A percentile compares a stretch with the other conserved stretches of the same genome.
These are phyloP conservation scores for Abscondita cerata DNA, from an alignment of 2,888 invertebrate species.

Conservation along the genomic window DNA sequence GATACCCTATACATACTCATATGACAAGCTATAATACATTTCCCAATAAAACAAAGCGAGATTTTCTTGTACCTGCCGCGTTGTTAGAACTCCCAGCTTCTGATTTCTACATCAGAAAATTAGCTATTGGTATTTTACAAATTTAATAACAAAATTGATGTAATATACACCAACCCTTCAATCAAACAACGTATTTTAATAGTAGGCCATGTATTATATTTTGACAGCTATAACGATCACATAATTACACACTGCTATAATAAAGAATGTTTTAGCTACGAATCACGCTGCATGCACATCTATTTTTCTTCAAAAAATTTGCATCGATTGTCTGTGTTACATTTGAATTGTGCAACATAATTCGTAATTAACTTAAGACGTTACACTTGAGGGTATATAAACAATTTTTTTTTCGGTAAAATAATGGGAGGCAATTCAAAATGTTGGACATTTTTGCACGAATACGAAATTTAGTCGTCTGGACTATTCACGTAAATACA, in stretches of 20 bases:
- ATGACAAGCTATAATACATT: no score
- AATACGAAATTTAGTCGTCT: neutral
- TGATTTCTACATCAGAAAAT: conserved; percentile 11
- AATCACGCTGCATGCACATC: conserved; percentile 21
- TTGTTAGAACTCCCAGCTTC: neutral
- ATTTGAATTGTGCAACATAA: conserved; percentile 34
- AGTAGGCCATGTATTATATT: conserved; percentile 35
- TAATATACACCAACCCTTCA: conserved; percentile 27
- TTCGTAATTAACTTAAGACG: conserved; percentile 22
- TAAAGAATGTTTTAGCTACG: conserved; percentile 26
- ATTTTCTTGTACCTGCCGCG: neutral
- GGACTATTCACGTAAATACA: no score
- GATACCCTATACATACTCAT: neutral
- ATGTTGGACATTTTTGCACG: conserved; percentile 11
- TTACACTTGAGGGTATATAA: conserved; percentile 29
- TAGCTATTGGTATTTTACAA: conserved; percentile 20
- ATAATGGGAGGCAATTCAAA: neutral
- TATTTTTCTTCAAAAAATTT: conserved; percentile 25
- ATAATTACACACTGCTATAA: conserved; percentile 34
- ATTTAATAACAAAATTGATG: conserved; percentile 22
- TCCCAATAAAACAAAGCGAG: no score
- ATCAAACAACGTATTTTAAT: conserved; percentile 35
- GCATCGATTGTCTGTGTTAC: conserved; percentile 28
- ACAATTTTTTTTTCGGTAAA: conserved; percentile 7
- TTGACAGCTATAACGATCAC: conserved; percentile 39